These are phyloP conservation scores for Cariama cristata DNA, from an alignment of 2,113 vertebrate genomes.

Conservation along the genomic window DNA sequence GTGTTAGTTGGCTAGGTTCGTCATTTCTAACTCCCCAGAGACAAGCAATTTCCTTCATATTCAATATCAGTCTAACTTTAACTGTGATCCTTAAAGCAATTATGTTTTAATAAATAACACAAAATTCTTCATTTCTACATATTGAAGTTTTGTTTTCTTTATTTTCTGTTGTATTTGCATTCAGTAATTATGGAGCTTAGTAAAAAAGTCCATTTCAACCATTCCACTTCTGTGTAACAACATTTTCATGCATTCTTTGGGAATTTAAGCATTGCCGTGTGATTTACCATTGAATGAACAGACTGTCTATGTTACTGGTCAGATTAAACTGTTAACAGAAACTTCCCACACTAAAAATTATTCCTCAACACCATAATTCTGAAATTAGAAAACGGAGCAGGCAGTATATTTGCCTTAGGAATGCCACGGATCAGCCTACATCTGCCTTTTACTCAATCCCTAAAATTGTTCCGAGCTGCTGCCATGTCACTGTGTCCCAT, in stretches of 20 bases:
- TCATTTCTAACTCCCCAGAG: neutral
- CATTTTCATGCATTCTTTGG: neutral
- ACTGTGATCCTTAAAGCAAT: slow-evolving; percentile 23
- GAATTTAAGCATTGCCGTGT: neutral
- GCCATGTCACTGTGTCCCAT: neutral
- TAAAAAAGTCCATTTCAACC: neutral
- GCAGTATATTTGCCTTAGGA: neutral
- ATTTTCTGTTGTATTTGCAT: neutral
- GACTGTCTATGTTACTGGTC: neutral
- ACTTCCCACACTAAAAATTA: slow-evolving; percentile 2
- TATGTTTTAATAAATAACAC: slow-evolving; percentile 56
- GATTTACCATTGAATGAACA: neutral
- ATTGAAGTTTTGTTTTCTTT: neutral
- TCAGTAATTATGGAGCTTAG: neutral
- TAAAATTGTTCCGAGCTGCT: neutral
- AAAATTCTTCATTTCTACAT: slow-evolving; percentile 37
- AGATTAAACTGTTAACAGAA: neutral
- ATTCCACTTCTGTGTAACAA: neutral
- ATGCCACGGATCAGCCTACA: neutral
- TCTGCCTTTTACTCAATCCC: neutral
- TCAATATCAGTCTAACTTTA: neutral
- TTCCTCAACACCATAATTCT: neutral
- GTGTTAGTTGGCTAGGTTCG: neutral
- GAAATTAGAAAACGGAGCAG: neutral
- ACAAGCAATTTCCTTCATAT: slow-evolving; percentile 1